phyloP scores from a whole-genome alignment of 2,888 invertebrate genomes.

The Pemphredon lugubris region DNA sequence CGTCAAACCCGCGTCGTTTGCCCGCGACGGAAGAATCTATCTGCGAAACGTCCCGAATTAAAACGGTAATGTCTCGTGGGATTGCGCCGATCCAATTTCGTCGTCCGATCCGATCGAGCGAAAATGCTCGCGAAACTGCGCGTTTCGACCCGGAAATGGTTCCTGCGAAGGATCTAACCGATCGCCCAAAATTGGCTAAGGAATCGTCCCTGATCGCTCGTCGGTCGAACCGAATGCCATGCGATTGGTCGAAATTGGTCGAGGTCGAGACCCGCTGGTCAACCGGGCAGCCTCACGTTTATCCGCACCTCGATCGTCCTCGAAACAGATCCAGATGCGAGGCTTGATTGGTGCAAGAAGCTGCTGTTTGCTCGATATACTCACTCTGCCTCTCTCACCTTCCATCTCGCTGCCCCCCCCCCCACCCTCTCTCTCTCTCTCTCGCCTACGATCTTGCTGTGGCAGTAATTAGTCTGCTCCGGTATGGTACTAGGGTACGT shows the following conservation, averaged over 20 bases:
- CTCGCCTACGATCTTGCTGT: slow-evolving; percentile 20
- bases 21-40: slow-evolving; percentile 3
- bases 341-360: slow-evolving; percentile 48
- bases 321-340: slow-evolving; percentile 39
- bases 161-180: slow-evolving; percentile 38
- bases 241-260: slow-evolving; percentile 46
- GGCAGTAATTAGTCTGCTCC: slow-evolving; percentile 57
- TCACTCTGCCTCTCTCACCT: background rate
- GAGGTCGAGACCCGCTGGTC: slow-evolving; percentile 11
- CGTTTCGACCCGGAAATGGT: slow-evolving; percentile 35
- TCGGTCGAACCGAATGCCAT: slow-evolving; percentile 31
- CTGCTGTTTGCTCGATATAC: slow-evolving; percentile 39
- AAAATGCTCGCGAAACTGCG: slow-evolving; percentile 45
- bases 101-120: slow-evolving; percentile 49
- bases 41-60: slow-evolving; percentile 35
- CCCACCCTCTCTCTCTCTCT: slow-evolving; percentile 8
- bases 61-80: slow-evolving; percentile 27
- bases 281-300: slow-evolving; percentile 27
- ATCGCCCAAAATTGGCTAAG: slow-evolving; percentile 51
- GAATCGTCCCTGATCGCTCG: slow-evolving; percentile 44
- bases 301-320: slow-evolving; percentile 36
- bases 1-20: background rate
- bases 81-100: slow-evolving; percentile 16
- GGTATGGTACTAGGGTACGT: slow-evolving; percentile 21
- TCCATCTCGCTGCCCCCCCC: background rate